Conservation (phyloP, 2,888 invertebrate genomes). For the Syritta pipiens region DNA sequence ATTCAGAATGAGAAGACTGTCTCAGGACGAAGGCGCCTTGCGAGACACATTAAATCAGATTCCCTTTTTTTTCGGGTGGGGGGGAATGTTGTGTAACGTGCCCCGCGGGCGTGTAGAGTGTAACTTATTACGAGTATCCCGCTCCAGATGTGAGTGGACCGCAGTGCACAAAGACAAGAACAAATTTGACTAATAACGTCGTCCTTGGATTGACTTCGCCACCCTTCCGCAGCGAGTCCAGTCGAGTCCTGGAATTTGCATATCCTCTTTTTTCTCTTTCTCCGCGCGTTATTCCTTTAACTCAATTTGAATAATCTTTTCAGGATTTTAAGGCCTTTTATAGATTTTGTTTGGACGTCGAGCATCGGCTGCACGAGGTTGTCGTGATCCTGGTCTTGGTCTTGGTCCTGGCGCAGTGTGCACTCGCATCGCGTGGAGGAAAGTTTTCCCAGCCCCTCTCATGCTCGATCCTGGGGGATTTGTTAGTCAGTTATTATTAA, state of each 20-base stretch:
- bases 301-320: conserved; percentile 6
- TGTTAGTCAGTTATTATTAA: conserved; percentile 5
- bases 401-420: too few species aligned
- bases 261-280: background rate
- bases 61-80: too few species aligned
- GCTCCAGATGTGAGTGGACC: background rate
- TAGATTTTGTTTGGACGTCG: background rate
- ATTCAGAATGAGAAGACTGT: conserved; percentile 24
- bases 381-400: too few species aligned
- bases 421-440: too few species aligned
- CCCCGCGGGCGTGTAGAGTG: background rate
- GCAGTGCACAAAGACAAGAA: background rate
- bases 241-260: background rate
- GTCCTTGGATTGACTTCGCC: background rate
- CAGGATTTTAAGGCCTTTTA: background rate
- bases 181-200: background rate
- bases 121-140: conserved; percentile 19
- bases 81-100: conserved; percentile 7
- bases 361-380: too few species aligned
- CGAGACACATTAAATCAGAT: conserved; percentile 29
- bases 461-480: conserved; percentile 5
- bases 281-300: background rate
- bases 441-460: background rate
- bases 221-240: too few species aligned
- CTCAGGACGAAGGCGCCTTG: conserved; percentile 15